Evolutionary conservation across 2,113 vertebrate species (phyloP).

Genomic region (Nannobrachium achirus): DNA sequence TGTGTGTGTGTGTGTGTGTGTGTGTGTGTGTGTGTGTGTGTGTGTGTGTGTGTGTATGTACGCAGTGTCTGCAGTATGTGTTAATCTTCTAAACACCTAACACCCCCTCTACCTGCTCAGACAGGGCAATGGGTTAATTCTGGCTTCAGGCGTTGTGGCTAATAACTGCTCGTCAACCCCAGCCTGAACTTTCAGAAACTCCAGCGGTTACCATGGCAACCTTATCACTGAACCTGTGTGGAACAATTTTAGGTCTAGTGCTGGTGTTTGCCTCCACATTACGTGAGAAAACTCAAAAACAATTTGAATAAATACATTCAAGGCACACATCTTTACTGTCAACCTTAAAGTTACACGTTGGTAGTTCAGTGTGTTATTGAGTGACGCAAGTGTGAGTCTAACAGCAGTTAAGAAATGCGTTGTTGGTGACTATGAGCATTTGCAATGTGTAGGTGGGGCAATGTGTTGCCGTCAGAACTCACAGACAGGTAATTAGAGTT

Average conservation of each 20-base stretch:
- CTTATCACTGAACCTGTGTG: slow-evolving; percentile 48
- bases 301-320: background rate
- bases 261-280: background rate
- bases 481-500: slow-evolving; percentile 43
- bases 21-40: slow-evolving; percentile 43
- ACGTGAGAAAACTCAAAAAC: background rate
- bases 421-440: slow-evolving; percentile 16
- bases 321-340: background rate
- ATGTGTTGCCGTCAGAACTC: slow-evolving; percentile 54
- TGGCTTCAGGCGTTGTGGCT: slow-evolving; percentile 70
- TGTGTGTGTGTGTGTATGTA: slow-evolving; percentile 46
- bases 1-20: slow-evolving; percentile 53
- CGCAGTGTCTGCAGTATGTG: slow-evolving; percentile 57
- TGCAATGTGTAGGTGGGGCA: slow-evolving; percentile 29
- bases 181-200: slow-evolving; percentile 72
- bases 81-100: slow-evolving; percentile 77
- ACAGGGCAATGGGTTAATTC: slow-evolving; percentile 82
- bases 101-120: slow-evolving; percentile 78
- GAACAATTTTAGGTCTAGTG: slow-evolving; percentile 10
- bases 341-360: background rate
- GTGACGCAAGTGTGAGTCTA: slow-evolving; percentile 36
- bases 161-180: slow-evolving; percentile 78
- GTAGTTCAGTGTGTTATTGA: slow-evolving; percentile 20
- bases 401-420: slow-evolving; percentile 61
- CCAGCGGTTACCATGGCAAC: slow-evolving; percentile 42